phyloP scores from a whole-genome alignment of 2,888 invertebrate genomes.

The Pseudococcus longispinus region DNA sequence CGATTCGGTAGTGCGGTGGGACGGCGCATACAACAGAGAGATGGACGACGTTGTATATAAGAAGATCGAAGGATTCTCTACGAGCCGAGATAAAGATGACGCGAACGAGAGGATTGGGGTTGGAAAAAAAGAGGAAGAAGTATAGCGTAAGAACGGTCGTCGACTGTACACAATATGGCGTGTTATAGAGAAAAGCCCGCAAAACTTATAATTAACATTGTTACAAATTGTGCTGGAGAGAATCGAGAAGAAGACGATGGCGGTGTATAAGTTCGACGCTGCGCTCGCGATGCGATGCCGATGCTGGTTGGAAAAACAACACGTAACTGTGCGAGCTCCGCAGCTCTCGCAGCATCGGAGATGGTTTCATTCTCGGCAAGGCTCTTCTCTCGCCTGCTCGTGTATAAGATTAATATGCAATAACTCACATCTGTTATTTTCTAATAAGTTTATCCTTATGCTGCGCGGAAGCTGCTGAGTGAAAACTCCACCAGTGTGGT shows the following conservation, averaged over 20 bases:
- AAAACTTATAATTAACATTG: conserved; percentile 54
- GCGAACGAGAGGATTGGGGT: neutral
- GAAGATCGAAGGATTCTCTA: neutral
- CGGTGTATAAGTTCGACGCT: neutral
- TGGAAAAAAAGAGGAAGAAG: neutral
- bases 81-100: neutral
- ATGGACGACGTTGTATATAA: neutral
- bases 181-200: conserved; percentile 26
- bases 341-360: neutral
- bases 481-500: neutral
- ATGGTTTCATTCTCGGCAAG: conserved; percentile 42
- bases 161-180: conserved; percentile 50
- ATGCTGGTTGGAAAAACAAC: neutral
- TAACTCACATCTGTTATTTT: conserved; percentile 55
- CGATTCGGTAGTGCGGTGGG: neutral
- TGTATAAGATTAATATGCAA: conserved; percentile 54
- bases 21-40: neutral
- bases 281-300: neutral
- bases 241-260: conserved; percentile 18
- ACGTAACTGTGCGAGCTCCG: neutral
- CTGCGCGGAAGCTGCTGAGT: neutral
- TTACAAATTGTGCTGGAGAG: conserved; percentile 51
- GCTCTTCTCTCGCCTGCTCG: conserved; percentile 3
- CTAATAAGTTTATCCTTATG: conserved; percentile 53
- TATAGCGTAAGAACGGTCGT: neutral